Conservation (phyloP, 2,113 vertebrate genomes). For the Zosterops pallidus region DNA sequence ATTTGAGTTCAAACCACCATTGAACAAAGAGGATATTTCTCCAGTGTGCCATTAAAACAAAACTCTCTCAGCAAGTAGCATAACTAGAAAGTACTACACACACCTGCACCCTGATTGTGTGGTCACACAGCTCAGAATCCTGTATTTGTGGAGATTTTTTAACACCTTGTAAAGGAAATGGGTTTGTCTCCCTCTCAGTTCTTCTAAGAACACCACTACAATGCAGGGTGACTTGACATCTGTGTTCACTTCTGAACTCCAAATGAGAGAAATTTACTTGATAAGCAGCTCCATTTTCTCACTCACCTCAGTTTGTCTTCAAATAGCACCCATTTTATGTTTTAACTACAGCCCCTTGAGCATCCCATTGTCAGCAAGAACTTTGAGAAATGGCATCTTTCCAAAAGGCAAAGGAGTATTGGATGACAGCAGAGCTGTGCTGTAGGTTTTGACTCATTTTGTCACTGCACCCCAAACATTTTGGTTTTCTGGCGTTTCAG, state of each 20-base stretch:
- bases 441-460: not conserved
- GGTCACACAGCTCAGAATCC: not conserved
- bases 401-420: not conserved
- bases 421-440: not conserved
- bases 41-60: not conserved
- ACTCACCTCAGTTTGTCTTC: not conserved
- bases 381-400: not conserved
- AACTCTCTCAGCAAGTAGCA: fast-evolving
- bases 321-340: not conserved
- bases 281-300: not conserved
- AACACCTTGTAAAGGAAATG: not conserved
- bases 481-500: not conserved
- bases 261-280: not conserved
- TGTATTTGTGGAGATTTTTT: not conserved
- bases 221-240: not conserved
- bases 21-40: not conserved
- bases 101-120: not conserved
- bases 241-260: not conserved
- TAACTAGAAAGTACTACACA: not conserved
- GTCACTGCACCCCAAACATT: not conserved
- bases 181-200: not conserved
- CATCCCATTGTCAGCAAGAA: not conserved
- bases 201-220: not conserved
- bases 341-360: not conserved
- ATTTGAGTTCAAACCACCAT: not conserved